Evolutionary conservation across 2,113 vertebrate species (phyloP).

Genomic region (Anguilla rostrata): DNA sequence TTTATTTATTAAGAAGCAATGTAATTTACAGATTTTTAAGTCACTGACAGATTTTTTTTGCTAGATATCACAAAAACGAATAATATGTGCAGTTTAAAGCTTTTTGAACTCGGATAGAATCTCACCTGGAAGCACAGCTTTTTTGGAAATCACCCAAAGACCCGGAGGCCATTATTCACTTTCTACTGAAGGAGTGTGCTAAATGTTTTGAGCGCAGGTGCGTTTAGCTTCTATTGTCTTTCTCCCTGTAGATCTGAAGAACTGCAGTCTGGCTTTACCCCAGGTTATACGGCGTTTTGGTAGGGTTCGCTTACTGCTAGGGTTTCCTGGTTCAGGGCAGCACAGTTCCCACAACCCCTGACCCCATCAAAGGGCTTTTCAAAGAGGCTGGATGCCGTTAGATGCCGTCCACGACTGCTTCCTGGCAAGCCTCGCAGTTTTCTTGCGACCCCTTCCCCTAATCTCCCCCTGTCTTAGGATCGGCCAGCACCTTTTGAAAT

Average conservation of each 20-base stretch:
- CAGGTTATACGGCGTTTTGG: conserved; percentile 8
- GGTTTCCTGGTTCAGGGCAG: not conserved
- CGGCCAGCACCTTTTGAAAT: conserved; percentile 43
- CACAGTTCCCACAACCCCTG: conserved; percentile 18
- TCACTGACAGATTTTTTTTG: no score
- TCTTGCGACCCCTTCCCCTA: conserved; percentile 23
- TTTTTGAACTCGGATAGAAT: not conserved
- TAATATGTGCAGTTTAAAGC: not conserved
- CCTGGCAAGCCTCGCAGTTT: conserved; percentile 17
- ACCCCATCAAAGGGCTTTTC: conserved; percentile 29
- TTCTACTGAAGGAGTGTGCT: not conserved
- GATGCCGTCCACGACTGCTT: conserved; percentile 17
- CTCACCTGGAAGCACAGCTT: not conserved
- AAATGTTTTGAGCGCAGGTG: not conserved
- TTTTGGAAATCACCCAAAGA: not conserved
- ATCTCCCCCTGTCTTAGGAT: conserved; percentile 32
- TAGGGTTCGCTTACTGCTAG: not conserved
- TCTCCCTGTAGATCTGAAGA: not conserved
- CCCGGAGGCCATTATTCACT: not conserved
- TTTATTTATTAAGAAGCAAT: not conserved
- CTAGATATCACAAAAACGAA: no score
- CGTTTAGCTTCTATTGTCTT: not conserved
- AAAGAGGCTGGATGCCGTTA: conserved; percentile 33
- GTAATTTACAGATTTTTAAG: no score
- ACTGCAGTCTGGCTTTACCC: not conserved